Evolutionary conservation across 2,888 invertebrate species (phyloP).

Genomic region (Chrysopilus asiliformis): DNA sequence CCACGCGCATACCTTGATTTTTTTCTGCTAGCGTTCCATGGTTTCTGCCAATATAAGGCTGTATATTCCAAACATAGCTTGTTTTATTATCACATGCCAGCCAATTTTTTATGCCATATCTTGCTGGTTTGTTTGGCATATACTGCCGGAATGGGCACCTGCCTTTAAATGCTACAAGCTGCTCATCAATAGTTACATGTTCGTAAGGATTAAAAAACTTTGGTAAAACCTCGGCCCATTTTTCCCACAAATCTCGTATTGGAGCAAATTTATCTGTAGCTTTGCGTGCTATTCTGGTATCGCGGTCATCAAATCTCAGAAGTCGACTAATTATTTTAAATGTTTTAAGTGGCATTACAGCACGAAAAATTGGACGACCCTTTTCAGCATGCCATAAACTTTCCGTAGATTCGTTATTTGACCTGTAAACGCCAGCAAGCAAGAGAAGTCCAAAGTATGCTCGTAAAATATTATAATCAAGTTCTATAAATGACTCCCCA

Average conservation of each 20-base stretch:
- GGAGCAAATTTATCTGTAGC: conserved; percentile 2
- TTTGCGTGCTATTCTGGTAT: not conserved
- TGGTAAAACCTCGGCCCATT: conserved; percentile 1
- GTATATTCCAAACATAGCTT: conserved; percentile 3
- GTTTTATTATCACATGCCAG: conserved; percentile 1
- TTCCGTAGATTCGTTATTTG: conserved; percentile 1
- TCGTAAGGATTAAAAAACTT: not conserved
- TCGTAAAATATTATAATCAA: too few species aligned
- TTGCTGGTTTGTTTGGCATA: conserved; percentile 3
- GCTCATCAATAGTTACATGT: conserved; percentile 1
- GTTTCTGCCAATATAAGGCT: not conserved
- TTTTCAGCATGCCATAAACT: not conserved
- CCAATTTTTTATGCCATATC: conserved; percentile 1
- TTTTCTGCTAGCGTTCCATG: not conserved
- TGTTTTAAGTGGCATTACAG: not conserved
- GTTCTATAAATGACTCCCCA: too few species aligned
- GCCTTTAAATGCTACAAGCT: conserved; percentile 2
- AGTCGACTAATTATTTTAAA: not conserved
- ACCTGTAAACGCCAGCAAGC: not conserved
- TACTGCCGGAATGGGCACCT: conserved; percentile 1
- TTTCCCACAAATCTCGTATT: conserved; percentile 1
- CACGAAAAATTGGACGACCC: not conserved
- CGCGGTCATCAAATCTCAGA: not conserved
- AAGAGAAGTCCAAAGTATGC: conserved; percentile 1
- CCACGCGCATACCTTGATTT: conserved; percentile 4